Base-by-base conservation (phyloP, 1,140 invertebrate species). In the Sycobia sp. region DNA sequence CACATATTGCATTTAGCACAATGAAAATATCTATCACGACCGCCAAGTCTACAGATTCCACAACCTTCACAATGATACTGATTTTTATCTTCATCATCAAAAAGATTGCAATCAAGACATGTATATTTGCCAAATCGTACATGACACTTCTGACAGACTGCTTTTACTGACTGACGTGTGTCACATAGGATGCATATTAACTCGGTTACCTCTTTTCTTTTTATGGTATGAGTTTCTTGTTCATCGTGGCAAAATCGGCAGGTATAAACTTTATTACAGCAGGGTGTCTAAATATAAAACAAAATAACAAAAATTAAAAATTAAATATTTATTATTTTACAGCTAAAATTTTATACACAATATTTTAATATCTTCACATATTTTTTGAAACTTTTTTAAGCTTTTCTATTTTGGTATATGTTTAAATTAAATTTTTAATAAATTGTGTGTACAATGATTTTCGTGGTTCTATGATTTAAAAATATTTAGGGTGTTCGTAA, bases 181-280 rank as follows among this genome's bases (percentile, higher is more conserved):
- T 90, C 87, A 79, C 93, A 95, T 44, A 90, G 77, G 1, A 89
- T 87, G 76, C 93, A 95, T 63, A 92, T 89, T 38, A 95, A 82
- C 77, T 93, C 89, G 0, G 88, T 89, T 1, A 95, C 89, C 55
- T 88, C 88, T 72, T 91, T 91, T 47, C 93, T 83, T 77, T 93
- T 90, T 41, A 95, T 86, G 22, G 89, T 87, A 74, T 95, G 93
- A 44, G 87, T 82, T 71, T 95, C 92, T 50, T 89, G 88, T 67
- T 94, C 91, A 81, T 95, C 92, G 73, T 95, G 93, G 73, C 93
- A 95, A 74, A 94, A 92, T 27, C 93, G 85, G 74, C 93, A 95
- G 61, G 90, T 89, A 77, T 95, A 95, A 1, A 92, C 85, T 77
- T 93, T 93, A 69, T 90, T 89, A 78, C 93, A 95, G 73, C 92